Base-by-base conservation (phyloP, 2,888 invertebrate genomes). In the Lepas anatifera region DNA sequence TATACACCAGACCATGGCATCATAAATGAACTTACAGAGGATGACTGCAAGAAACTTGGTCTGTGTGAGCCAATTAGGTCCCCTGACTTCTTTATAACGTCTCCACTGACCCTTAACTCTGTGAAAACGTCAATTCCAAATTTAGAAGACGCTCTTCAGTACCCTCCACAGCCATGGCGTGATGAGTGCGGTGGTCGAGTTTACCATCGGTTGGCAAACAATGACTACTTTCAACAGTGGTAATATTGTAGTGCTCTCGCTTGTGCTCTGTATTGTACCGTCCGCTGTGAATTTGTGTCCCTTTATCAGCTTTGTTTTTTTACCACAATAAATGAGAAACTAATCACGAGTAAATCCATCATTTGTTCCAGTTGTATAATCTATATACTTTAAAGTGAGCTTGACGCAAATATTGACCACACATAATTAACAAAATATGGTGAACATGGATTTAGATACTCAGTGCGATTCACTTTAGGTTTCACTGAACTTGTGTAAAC, bases 91-190 rank as follows among this genome's bases (percentile, higher is more conserved):
- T 73, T 73, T 72, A 74, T 73, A 69, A 68, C 74, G 70, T 75
- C 75, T 72, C 75, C 75, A 67, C 69, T 73, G 68, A 75, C 74
- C 73, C 75, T 74, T 73, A 74, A 75, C 73, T 72, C 72, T 84
- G 93, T 73, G 95, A 95, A 79, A 93, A 94, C 79, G 84, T 96
- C 72, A 93, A 94, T 81, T 85, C 90, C 76, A 91, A 92, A 81
- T 95, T 95, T 70, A 68, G 68, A 35, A 22, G 32, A 22, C 18
- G 18, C 58, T 0, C 3, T 58, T 32, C 58, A 16, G 22, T 58
- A 58, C 22, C 58, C 58, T 32, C 58, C 58, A 32, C 25, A 35
- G 35, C 58, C 58, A 22, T 58, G 58, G 58, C 18, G 58, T 4
- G 58, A 58, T 18, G 8, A 32, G 6, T 58, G 58, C 35, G 58